A percentile compares a stretch with the other conserved stretches of the same genome.
phyloP scores from a whole-genome alignment of 2,113 vertebrate species.

The Saccopteryx leptura region DNA sequence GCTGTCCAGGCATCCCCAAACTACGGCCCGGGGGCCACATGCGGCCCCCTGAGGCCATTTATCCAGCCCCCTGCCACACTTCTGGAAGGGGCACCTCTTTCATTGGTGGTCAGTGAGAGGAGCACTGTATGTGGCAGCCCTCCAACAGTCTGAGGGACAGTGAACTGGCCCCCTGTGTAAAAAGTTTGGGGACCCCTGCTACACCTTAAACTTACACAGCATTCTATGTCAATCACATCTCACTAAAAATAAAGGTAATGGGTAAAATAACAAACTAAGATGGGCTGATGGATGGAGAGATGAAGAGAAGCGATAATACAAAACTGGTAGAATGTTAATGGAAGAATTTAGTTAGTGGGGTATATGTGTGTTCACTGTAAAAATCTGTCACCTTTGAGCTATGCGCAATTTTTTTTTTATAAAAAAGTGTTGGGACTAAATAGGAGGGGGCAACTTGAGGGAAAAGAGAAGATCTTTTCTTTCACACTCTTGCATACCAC shows the following conservation, averaged over 20 bases:
- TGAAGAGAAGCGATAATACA: neutral
- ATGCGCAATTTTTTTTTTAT: neutral
- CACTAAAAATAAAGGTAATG: conserved; percentile 1
- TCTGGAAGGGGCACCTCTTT: too few relatives aligned
- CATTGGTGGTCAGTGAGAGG: too few relatives aligned
- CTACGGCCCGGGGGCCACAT: too few relatives aligned
- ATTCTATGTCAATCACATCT: neutral
- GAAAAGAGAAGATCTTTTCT: neutral
- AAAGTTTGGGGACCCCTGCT: too few relatives aligned
- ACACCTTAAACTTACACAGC: neutral
- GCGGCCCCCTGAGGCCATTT: too few relatives aligned
- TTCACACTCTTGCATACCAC: neutral
- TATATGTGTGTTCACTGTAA: neutral
- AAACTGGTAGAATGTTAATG: neutral
- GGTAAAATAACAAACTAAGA: conserved; percentile 6
- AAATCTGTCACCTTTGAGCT: neutral
- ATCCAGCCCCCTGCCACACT: too few relatives aligned
- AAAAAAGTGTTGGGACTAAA: neutral
- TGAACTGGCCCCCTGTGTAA: too few relatives aligned
- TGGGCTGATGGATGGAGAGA: neutral
- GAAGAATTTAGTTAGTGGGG: neutral
- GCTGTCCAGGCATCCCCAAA: too few relatives aligned
- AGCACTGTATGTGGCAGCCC: too few relatives aligned
- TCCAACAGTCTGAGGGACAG: too few relatives aligned
- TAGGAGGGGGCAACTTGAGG: neutral